Evolutionary conservation across 2,797 vertebrate genomes (phyloP).

Genomic region (Urocyon cinereoargenteus): DNA sequence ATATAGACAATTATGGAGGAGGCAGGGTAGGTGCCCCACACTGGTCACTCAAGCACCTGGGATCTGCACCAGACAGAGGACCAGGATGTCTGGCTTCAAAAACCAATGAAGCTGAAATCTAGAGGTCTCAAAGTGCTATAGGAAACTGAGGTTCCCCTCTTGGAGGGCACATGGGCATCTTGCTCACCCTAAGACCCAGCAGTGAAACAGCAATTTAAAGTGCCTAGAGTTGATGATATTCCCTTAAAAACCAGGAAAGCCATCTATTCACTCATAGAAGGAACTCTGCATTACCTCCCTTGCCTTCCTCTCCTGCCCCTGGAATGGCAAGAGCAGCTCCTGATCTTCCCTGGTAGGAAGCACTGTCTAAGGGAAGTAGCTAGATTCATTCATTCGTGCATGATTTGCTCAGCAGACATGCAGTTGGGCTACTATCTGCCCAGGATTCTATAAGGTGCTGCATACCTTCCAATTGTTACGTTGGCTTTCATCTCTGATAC

Average conservation of each 20-base stretch:
- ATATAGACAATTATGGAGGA: too few species aligned
- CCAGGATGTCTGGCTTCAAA: too few species aligned
- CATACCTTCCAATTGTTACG: neutral
- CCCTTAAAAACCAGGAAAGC: neutral
- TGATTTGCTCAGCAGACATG: neutral
- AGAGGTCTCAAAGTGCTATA: too few species aligned
- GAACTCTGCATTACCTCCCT: neutral
- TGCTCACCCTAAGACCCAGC: too few species aligned
- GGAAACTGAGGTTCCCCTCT: too few species aligned
- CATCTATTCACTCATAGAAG: neutral
- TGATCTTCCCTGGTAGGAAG: neutral
- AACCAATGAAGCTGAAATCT: too few species aligned
- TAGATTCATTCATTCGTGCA: accelerated
- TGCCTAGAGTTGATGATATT: neutral
- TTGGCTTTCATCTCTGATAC: neutral
- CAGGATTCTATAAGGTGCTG: neutral
- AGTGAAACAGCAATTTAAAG: too few species aligned
- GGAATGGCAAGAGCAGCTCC: neutral
- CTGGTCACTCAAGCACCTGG: too few species aligned
- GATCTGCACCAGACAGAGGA: too few species aligned
- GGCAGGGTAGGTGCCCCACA: too few species aligned
- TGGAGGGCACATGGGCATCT: too few species aligned
- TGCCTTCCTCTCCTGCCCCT: neutral
- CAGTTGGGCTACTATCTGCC: neutral
- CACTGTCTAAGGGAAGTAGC: neutral